Percentiles rank a stretch among this genome's conserved stretches.
phyloP scores from a whole-genome alignment of 1,140 invertebrate species.

The Drosophila orosa region DNA sequence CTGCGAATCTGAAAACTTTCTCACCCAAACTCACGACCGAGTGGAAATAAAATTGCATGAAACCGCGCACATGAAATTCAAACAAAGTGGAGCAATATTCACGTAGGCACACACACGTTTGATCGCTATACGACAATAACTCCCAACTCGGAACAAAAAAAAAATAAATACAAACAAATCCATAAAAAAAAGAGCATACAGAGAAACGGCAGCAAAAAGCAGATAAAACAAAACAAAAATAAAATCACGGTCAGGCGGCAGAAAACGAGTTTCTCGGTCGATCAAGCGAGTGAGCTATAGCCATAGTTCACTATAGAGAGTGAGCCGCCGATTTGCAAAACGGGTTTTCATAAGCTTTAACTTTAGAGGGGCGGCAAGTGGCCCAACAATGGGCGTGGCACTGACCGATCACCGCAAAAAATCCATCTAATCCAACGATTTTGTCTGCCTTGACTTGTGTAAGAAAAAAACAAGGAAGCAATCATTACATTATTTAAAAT shows the following conservation, averaged over 20 bases:
- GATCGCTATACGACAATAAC: slow-evolving; percentile 60
- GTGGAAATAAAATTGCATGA: slow-evolving; percentile 31
- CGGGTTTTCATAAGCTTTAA: slow-evolving; percentile 47
- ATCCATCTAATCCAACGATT: not conserved
- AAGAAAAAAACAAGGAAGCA: not conserved
- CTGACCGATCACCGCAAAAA: slow-evolving; percentile 41
- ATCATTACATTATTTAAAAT: not conserved
- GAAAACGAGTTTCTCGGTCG: slow-evolving; percentile 47
- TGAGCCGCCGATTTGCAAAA: slow-evolving; percentile 66
- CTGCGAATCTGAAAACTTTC: slow-evolving; percentile 20
- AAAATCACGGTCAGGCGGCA: slow-evolving; percentile 73
- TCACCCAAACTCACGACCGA: slow-evolving; percentile 8
- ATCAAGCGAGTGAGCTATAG: slow-evolving; percentile 13
- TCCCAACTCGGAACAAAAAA: slow-evolving; percentile 35
- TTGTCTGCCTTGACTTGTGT: not conserved
- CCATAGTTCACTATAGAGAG: slow-evolving; percentile 55
- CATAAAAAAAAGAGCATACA: slow-evolving; percentile 17
- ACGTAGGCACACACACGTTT: slow-evolving; percentile 14
- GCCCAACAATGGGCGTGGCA: slow-evolving; percentile 59
- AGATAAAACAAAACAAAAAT: slow-evolving; percentile 51
- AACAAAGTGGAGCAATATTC: slow-evolving; percentile 62
- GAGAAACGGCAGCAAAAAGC: slow-evolving; percentile 52
- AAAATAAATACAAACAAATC: slow-evolving; percentile 26
- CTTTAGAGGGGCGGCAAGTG: slow-evolving; percentile 37
- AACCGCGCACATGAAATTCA: slow-evolving; percentile 54